These are phyloP conservation scores for Rhingia rostrata DNA, from an alignment of 2,888 invertebrate genomes.

Conservation along the genomic window DNA sequence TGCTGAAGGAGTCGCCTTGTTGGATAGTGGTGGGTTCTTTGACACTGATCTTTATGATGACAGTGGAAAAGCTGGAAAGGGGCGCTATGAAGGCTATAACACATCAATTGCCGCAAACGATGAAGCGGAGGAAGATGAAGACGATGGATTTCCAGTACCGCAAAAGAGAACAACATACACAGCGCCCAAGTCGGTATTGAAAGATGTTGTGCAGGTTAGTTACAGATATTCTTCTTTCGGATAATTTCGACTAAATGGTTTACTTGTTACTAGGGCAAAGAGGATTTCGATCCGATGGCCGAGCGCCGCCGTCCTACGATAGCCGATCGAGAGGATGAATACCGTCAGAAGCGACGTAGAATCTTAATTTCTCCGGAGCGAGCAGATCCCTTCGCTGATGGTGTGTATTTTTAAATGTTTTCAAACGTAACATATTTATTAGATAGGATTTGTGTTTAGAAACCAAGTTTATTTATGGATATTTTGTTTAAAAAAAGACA, in stretches of 20 bases:
- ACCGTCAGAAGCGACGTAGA: conserved; percentile 92
- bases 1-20: conserved; percentile 91
- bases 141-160: conserved; percentile 86
- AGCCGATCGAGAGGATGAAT: conserved; percentile 98
- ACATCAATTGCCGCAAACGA: conserved; percentile 98
- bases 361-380: conserved; percentile 98
- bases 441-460: conserved; percentile 62
- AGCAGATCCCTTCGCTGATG: conserved; percentile 98
- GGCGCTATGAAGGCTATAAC: conserved; percentile 96
- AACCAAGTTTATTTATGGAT: conserved; percentile 33
- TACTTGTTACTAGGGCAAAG: conserved; percentile 87
- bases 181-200: conserved; percentile 93
- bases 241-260: background rate
- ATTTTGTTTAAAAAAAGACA: conserved; percentile 35
- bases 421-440: conserved; percentile 10
- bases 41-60: conserved; percentile 96
- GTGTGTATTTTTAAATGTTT: conserved; percentile 84
- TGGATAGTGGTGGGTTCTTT: conserved; percentile 92
- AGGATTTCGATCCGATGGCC: conserved; percentile 97
- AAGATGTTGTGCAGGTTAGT: conserved; percentile 93
- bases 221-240: background rate
- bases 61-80: conserved; percentile 86
- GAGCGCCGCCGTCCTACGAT: conserved; percentile 95
- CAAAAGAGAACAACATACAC: conserved; percentile 91
- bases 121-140: conserved; percentile 96